Percentiles rank a stretch among this genome's conserved stretches.
Conservation (phyloP, 2,113 vertebrate genomes). For the Genyomyrus donnyi region DNA sequence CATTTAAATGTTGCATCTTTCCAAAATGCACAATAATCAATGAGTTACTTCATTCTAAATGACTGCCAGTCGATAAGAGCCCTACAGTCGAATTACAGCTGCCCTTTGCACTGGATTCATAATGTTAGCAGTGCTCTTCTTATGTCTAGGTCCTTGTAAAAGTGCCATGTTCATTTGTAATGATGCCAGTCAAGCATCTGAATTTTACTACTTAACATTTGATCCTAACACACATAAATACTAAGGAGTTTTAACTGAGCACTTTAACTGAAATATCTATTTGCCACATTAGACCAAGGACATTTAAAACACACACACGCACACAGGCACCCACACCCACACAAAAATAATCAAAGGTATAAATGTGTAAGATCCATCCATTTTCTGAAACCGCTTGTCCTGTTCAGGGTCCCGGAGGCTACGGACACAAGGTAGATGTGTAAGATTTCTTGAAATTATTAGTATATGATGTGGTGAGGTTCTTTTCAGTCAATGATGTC, state of each 20-base stretch:
- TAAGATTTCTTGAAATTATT: not conserved
- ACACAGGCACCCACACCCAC: not conserved
- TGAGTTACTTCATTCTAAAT: slow-evolving; percentile 16
- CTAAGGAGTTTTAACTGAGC: not conserved
- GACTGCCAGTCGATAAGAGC: slow-evolving; percentile 19
- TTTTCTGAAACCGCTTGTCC: too few species aligned
- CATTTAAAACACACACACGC: not conserved
- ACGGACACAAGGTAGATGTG: not conserved
- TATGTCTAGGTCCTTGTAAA: not conserved
- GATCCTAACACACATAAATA: not conserved
- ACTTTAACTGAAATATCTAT: not conserved
- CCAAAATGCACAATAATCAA: slow-evolving; percentile 23
- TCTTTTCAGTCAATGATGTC: not conserved
- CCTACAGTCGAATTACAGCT: slow-evolving; percentile 19
- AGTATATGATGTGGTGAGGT: not conserved
- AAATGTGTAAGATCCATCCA: too few species aligned
- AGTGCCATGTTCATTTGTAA: not conserved
- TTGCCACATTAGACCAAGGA: not conserved
- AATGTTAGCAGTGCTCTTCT: not conserved
- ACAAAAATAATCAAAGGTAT: not conserved
- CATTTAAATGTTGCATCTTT: slow-evolving; percentile 21
- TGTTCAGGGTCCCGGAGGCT: too few species aligned
- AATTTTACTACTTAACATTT: slow-evolving; percentile 10
- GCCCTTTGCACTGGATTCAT: slow-evolving; percentile 19
- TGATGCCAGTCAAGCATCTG: not conserved